A percentile compares a stretch with the other conserved stretches of the same genome.
Conservation (phyloP, 2,888 invertebrate species). For the Zygothrica quintamaculata region DNA sequence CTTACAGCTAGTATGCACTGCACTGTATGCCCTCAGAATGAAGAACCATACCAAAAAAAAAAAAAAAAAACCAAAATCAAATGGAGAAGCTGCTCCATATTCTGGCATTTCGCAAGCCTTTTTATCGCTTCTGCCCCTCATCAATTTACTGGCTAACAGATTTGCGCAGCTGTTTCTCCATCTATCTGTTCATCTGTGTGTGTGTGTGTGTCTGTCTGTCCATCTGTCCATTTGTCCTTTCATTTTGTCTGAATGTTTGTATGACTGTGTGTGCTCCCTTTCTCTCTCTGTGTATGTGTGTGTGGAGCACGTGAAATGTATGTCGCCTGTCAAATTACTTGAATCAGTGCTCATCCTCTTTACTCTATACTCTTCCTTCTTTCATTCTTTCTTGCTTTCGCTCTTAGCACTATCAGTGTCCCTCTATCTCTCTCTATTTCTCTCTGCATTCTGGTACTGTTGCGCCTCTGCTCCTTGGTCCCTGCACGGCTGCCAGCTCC, state of each 20-base stretch:
- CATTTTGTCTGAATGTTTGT: conserved; percentile 27
- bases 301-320: conserved; percentile 70
- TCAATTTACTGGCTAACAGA: conserved; percentile 77
- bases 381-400: neutral
- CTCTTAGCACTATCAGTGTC: neutral
- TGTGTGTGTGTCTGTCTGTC: neutral
- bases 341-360: conserved; percentile 62
- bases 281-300: conserved; percentile 17
- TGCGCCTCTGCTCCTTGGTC: conserved; percentile 18
- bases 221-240: conserved; percentile 19
- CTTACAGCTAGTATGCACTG: too few relatives aligned
- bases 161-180: conserved; percentile 69
- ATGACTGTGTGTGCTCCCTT: conserved; percentile 20
- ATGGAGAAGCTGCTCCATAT: conserved; percentile 1
- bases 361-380: neutral
- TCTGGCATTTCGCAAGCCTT: conserved; percentile 66
- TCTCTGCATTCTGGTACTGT: neutral
- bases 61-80: conserved; percentile 15
- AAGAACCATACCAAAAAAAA: too few relatives aligned
- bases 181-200: conserved; percentile 1
- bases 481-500: conserved; percentile 45
- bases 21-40: too few relatives aligned
- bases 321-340: conserved; percentile 80
- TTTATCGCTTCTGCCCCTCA: conserved; percentile 78
- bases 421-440: conserved; percentile 12